Evolutionary conservation across 2,888 invertebrate genomes (phyloP).

Genomic region (Hymenopus coronatus): DNA sequence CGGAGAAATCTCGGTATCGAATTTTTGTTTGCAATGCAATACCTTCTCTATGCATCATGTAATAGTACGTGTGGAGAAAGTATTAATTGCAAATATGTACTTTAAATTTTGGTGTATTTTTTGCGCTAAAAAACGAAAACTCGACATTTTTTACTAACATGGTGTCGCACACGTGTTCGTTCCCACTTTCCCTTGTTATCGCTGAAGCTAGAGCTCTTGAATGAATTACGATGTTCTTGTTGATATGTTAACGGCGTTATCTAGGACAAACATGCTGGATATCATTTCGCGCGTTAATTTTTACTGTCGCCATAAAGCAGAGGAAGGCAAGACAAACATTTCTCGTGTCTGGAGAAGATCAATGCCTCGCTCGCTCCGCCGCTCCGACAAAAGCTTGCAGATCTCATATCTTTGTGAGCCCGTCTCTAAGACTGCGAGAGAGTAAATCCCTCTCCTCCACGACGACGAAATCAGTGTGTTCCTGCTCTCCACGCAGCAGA

Average conservation of each 20-base stretch:
- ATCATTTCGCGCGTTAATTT: not conserved
- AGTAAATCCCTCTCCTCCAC: not conserved
- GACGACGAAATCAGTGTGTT: not conserved
- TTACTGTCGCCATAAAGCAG: not conserved
- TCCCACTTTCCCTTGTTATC: not conserved
- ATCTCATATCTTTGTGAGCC: not conserved
- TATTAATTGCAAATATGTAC: no score
- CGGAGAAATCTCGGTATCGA: no score
- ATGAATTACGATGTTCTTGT: not conserved
- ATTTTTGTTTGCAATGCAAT: no score
- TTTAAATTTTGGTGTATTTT: no score
- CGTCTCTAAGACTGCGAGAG: not conserved
- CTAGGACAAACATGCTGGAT: not conserved
- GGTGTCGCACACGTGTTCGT: no score
- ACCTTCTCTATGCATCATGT: no score
- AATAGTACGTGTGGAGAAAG: no score
- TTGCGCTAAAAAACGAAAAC: no score
- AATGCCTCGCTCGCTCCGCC: not conserved
- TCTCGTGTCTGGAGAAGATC: not conserved
- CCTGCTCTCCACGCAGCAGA: not conserved
- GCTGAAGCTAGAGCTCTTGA: not conserved
- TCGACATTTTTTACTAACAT: no score
- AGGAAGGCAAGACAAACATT: not conserved
- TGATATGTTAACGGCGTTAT: not conserved
- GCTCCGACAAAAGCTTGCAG: not conserved